These are phyloP conservation scores for Channallabes apus DNA, from an alignment of 2,797 vertebrate genomes.

Conservation along the genomic window DNA sequence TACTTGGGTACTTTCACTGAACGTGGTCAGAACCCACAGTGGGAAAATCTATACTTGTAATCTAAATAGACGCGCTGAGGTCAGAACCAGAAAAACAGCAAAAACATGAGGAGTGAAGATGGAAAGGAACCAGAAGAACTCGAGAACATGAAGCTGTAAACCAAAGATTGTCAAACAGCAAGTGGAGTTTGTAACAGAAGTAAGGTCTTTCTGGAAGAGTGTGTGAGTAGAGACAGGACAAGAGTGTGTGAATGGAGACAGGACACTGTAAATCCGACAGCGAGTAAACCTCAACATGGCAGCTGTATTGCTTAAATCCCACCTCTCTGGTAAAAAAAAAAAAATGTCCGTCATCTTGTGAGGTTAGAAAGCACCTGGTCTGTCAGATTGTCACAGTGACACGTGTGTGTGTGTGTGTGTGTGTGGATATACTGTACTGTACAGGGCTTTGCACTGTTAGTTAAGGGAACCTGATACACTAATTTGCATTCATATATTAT, in stretches of 20 bases:
- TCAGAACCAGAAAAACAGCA: slow-evolving; percentile 1
- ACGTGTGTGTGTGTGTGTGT: background rate
- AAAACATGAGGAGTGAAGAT: background rate
- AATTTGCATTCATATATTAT: background rate
- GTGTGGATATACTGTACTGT: background rate
- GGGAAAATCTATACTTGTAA: slow-evolving; percentile 28
- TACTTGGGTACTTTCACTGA: slow-evolving; percentile 10
- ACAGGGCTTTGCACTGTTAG: background rate
- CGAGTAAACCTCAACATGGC: background rate
- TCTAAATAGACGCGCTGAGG: background rate
- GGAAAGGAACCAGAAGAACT: background rate
- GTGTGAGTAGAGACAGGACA: background rate
- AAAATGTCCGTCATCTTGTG: background rate
- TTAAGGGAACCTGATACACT: background rate
- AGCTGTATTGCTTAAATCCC: background rate
- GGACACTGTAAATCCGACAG: background rate
- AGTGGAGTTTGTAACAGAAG: background rate
- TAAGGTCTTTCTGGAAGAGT: background rate
- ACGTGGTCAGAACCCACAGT: slow-evolving; percentile 27
- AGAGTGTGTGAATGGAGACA: background rate
- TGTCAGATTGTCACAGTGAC: background rate
- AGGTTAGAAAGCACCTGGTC: background rate
- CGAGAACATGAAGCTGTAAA: background rate
- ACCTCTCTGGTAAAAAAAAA: background rate
- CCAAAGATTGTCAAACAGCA: background rate